Percentiles rank a stretch among this genome's conserved stretches.
phyloP scores from a whole-genome alignment of 2,888 invertebrate species.

The Cheilosia pagana region DNA sequence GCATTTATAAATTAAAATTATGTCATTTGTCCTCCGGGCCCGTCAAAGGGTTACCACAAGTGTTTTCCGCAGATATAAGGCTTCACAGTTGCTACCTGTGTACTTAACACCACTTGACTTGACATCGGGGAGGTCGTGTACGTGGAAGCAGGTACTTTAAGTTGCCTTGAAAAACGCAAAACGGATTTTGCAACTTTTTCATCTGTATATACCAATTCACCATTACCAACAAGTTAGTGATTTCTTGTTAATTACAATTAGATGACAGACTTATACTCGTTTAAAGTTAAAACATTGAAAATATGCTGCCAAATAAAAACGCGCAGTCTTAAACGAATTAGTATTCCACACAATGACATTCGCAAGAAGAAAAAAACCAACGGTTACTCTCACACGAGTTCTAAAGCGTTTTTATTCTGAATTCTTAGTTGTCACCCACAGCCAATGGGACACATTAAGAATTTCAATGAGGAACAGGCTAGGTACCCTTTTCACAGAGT shows the following conservation, averaged over 20 bases:
- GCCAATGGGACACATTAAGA: conserved; percentile 17
- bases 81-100: conserved; percentile 4
- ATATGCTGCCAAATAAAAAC: too few species aligned
- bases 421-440: conserved; percentile 22
- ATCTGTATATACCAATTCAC: not conserved
- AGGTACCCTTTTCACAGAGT: not conserved
- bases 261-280: too few species aligned
- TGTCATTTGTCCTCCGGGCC: not conserved
- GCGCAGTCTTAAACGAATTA: conserved; percentile 3
- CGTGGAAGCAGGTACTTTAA: conserved; percentile 4
- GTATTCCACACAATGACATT: conserved; percentile 30
- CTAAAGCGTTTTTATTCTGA: conserved; percentile 34
- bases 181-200: not conserved
- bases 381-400: conserved; percentile 27
- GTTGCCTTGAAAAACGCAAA: conserved; percentile 13
- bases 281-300: too few species aligned
- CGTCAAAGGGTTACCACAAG: conserved; percentile 7
- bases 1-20: too few species aligned
- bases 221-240: not conserved
- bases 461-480: conserved; percentile 24
- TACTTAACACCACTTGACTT: conserved; percentile 18
- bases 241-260: too few species aligned
- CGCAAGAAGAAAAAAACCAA: conserved; percentile 11
- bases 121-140: not conserved
- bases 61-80: not conserved